Conservation (phyloP, 2,888 invertebrate species). For the Phania funesta region DNA sequence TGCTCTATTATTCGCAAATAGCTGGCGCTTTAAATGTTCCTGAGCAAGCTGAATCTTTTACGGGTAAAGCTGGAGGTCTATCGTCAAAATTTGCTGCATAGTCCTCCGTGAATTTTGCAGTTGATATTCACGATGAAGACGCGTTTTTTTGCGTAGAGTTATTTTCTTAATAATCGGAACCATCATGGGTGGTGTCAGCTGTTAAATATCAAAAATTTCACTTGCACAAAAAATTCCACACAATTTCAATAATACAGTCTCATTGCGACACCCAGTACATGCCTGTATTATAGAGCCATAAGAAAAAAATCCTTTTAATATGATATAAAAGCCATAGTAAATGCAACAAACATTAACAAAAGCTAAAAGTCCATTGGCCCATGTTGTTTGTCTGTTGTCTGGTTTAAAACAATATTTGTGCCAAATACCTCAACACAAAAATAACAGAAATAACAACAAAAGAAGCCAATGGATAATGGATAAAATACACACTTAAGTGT, state of each 20-base stretch:
- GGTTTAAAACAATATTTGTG: constrained; percentile 11
- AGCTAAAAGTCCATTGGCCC: constrained; percentile 38
- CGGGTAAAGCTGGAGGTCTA: no score
- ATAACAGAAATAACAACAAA: constrained; percentile 12
- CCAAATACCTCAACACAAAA: background rate
- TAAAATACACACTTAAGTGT: constrained; percentile 6
- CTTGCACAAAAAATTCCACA: no score
- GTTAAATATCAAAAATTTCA: no score
- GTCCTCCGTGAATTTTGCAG: no score
- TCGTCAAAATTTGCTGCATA: no score
- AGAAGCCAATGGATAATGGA: background rate
- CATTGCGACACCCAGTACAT: background rate
- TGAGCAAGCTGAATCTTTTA: no score
- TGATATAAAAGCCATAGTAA: constrained; percentile 3
- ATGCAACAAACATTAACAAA: constrained; percentile 41
- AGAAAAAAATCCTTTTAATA: background rate
- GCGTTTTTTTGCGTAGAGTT: no score
- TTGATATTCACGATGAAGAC: no score
- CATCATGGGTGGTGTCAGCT: no score
- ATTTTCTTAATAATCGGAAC: no score
- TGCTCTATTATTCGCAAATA: no score
- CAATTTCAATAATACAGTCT: background rate
- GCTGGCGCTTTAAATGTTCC: no score
- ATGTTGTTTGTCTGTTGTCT: background rate
- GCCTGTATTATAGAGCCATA: background rate